Conservation (phyloP, 2,113 vertebrate genomes). For the Arvicanthis niloticus region DNA sequence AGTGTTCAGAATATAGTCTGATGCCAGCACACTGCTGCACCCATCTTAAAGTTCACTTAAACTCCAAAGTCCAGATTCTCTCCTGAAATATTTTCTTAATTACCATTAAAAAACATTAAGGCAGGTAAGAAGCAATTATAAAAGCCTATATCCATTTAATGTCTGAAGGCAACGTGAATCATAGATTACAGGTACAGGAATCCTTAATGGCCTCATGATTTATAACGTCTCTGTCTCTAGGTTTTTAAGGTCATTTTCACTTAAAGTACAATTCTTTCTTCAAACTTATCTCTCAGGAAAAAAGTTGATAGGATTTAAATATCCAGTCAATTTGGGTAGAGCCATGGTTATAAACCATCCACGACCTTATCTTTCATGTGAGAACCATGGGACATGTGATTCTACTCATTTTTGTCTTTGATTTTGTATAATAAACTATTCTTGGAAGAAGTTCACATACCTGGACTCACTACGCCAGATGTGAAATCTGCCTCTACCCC, state of each 20-base stretch:
- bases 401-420: conserved; percentile 59
- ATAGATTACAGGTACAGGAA: conserved; percentile 78
- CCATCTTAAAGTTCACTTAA: neutral
- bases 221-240: conserved; percentile 78
- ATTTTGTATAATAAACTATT: conserved; percentile 15
- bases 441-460: conserved; percentile 81
- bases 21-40: neutral
- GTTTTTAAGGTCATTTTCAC: conserved; percentile 84
- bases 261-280: conserved; percentile 77
- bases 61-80: conserved; percentile 16
- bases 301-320: conserved; percentile 67
- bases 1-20: neutral
- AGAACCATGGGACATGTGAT: conserved; percentile 44
- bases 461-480: neutral
- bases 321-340: conserved; percentile 80
- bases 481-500: conserved; percentile 29
- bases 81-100: conserved; percentile 76
- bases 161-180: conserved; percentile 59
- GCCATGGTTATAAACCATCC: conserved; percentile 60
- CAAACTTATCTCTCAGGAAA: conserved; percentile 60
- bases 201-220: conserved; percentile 81
- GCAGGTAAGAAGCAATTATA: conserved; percentile 68
- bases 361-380: conserved; percentile 25
- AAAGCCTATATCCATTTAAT: conserved; percentile 77
- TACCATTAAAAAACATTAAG: conserved; percentile 73